Evolutionary conservation across 2,797 vertebrate genomes (phyloP), one percentile per base, ranked within the genome.

Genomic region (Anisognathus igniventris): DNA sequence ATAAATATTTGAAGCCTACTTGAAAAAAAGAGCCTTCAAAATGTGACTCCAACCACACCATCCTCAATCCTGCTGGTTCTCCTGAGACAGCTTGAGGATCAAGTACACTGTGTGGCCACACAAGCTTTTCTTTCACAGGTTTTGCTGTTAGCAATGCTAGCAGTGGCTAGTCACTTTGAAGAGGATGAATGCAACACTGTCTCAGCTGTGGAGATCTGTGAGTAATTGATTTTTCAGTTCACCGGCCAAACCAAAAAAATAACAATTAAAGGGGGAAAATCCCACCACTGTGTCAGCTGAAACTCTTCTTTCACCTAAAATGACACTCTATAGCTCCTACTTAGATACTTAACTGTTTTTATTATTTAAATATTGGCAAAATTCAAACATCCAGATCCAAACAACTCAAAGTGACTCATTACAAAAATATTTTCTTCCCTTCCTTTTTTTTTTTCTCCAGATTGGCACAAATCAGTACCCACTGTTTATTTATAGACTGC

Each of bases 211-310:
- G 47, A 86, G 44, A 78, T 56, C 47, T 79, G 19, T 4, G 3
- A 66, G 74, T 62, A 88, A 95, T 56, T 75, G 92, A 79, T 89
- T 91, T 95, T 93, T 94, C 80, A 91, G 84, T 60, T 95, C 86
- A 79, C 51, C 76, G 56, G 40, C 44, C 56, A 81, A 96, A 76
- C 14, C 3, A 53, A 94, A 88, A 88, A 82, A 67, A 58, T 10
- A 75, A 66, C 24, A 62, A 70, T 20, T 4, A 11, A 20, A 1
- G 5, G 8, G 8, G 7, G 5, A 14, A 25, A 18, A 4, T 6
- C 9, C 27, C 60, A 87, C 28, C 39, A 27, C 4, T 42, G 17
- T 64, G 45, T 68, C 68, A 54, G 57, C 53, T 80, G 39, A 88
- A 92, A 74, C 22, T 42, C 31, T 45, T 77, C 16, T 86, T 90